Percentiles rank a stretch among this genome's conserved stretches.
Conservation (phyloP, 92 coral and sea anemone species). For the Heliopora coerulea region DNA sequence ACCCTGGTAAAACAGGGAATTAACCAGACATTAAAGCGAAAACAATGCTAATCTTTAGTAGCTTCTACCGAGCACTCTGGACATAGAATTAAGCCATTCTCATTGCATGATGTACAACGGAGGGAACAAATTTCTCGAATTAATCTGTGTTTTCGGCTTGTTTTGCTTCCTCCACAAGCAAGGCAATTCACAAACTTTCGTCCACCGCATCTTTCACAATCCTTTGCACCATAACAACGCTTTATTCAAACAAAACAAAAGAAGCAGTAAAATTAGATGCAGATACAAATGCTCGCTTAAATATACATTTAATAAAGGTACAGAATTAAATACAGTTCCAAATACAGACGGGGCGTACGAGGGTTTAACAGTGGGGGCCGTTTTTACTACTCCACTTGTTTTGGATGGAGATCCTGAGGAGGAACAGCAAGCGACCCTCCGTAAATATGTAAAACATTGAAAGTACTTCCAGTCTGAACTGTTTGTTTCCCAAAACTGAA, state of each 20-base stretch:
- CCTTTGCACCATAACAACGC: conserved; percentile 53
- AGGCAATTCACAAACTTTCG: conserved; percentile 77
- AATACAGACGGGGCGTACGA: no score
- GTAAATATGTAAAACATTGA: no score
- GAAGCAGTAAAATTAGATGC: no score
- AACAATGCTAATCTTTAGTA: neutral
- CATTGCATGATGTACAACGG: conserved; percentile 85
- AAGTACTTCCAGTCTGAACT: no score
- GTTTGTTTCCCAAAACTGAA: no score
- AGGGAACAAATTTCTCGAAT: conserved; percentile 82
- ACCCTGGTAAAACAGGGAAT: neutral
- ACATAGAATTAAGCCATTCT: conserved; percentile 81
- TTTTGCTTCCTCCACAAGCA: conserved; percentile 86
- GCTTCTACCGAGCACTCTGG: conserved; percentile 61
- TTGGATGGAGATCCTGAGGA: no score
- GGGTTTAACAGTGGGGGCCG: no score
- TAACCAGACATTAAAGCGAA: neutral
- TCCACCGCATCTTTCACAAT: conserved; percentile 86
- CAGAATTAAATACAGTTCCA: no score
- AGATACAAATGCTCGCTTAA: no score
- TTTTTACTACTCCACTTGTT: no score
- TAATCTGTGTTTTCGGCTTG: conserved; percentile 78
- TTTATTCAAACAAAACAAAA: conserved; percentile 7
- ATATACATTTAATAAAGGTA: neutral
- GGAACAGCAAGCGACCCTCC: no score